Percentiles rank a stretch among this genome's conserved stretches.
Evolutionary conservation across 2,888 invertebrate species (phyloP).

Genomic region (Callyntrura sp.): DNA sequence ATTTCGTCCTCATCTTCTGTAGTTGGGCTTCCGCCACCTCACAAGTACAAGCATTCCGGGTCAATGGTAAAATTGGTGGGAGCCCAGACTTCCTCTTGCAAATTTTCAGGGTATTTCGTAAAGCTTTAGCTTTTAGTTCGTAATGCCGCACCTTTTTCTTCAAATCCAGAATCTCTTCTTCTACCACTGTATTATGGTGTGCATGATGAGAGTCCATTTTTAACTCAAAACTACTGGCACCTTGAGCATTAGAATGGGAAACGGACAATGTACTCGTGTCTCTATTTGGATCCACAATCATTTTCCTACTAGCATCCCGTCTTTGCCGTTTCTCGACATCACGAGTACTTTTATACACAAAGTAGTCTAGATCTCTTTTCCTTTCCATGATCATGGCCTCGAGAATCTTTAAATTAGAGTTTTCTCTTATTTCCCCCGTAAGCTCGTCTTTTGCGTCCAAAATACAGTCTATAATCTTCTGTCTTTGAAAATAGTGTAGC

Average conservation of each 20-base stretch:
- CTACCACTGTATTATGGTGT: not conserved
- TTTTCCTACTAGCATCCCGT: constrained; percentile 42
- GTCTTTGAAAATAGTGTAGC: constrained; percentile 79
- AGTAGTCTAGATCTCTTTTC: constrained; percentile 81
- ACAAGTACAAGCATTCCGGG: constrained; percentile 7
- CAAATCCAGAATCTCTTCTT: constrained; percentile 47
- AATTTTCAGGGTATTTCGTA: constrained; percentile 71
- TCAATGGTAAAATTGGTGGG: constrained; percentile 76
- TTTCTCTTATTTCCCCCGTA: constrained; percentile 80
- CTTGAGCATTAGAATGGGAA: not conserved
- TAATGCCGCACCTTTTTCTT: constrained; percentile 32
- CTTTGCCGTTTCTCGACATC: constrained; percentile 45
- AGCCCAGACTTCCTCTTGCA: constrained; percentile 81
- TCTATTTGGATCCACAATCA: not conserved
- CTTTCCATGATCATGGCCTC: constrained; percentile 81
- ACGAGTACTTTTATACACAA: constrained; percentile 73
- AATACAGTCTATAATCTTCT: constrained; percentile 73
- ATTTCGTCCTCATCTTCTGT: not conserved
- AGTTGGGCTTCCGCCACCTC: not conserved
- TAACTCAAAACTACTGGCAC: constrained; percentile 31
- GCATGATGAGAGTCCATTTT: not conserved
- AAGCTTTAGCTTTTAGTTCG: constrained; percentile 66
- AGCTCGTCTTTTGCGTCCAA: constrained; percentile 77
- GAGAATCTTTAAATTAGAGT: constrained; percentile 81
- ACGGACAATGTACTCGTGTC: not conserved